Evolutionary conservation across 2,797 vertebrate genomes (phyloP).

Genomic region (Todus mexicanus): DNA sequence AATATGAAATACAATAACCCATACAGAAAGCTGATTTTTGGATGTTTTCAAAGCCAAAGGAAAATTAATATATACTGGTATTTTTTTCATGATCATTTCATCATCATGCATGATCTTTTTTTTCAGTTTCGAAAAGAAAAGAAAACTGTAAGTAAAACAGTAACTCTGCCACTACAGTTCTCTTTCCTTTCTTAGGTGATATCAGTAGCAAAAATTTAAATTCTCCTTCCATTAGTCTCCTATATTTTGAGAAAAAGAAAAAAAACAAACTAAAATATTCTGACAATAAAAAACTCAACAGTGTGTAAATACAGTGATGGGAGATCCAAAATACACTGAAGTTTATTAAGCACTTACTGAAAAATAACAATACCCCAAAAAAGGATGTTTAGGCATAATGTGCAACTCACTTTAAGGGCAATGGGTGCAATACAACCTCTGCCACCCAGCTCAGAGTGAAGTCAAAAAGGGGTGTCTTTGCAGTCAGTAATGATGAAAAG

Average conservation of each 20-base stretch:
- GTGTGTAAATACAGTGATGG: background rate
- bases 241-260: background rate
- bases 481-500: background rate
- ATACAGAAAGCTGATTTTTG: background rate
- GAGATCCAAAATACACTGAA: background rate
- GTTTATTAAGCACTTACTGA: background rate
- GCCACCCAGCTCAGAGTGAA: background rate
- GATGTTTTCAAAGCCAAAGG: background rate
- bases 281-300: background rate
- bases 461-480: background rate
- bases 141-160: background rate
- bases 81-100: background rate
- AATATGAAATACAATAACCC: background rate
- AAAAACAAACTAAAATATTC: background rate
- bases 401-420: background rate
- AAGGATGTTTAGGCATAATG: background rate
- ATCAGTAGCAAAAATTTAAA: background rate
- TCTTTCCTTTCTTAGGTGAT: background rate
- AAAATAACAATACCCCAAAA: background rate
- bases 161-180: background rate
- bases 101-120: background rate
- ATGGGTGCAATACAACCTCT: background rate
- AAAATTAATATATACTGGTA: background rate
- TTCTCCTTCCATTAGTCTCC: background rate
- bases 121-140: background rate